Percentiles rank a stretch among this genome's conserved stretches.
Conservation (phyloP, 1,140 invertebrate species). For the Nasonia longicornis region DNA sequence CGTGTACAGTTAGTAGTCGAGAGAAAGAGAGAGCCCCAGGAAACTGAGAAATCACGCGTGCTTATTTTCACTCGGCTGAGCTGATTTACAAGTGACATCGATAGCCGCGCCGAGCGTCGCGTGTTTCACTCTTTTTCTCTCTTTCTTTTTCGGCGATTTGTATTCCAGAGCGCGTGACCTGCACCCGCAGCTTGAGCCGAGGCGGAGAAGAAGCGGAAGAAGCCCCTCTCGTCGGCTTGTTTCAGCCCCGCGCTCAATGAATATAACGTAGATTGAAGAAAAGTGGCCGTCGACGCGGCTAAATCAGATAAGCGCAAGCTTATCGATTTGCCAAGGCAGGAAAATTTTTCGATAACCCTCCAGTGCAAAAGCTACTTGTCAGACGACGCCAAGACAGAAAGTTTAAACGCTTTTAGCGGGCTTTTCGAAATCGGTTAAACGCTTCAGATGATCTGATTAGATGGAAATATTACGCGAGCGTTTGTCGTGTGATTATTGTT, state of each 20-base stretch:
- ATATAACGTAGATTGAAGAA: slow-evolving; percentile 1
- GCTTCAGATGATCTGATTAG: too few relatives aligned
- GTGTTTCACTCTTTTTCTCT: background rate
- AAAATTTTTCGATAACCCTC: background rate
- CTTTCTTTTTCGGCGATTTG: background rate
- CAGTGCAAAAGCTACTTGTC: background rate
- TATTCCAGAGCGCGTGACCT: background rate
- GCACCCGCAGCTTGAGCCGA: background rate
- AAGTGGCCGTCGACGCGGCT: background rate
- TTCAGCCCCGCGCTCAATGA: background rate
- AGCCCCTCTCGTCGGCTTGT: background rate
- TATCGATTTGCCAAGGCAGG: background rate
- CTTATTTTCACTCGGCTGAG: background rate
- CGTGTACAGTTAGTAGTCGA: background rate
- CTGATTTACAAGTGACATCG: slow-evolving; percentile 16
- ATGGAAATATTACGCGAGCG: too few relatives aligned
- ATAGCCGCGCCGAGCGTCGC: background rate
- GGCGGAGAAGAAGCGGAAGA: too few relatives aligned
- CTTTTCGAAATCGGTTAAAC: too few relatives aligned
- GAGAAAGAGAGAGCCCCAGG: background rate
- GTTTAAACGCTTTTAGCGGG: background rate
- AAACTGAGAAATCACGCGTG: slow-evolving; percentile 10
- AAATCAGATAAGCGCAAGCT: slow-evolving; percentile 24
- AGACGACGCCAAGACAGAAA: background rate
- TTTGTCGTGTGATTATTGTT: too few relatives aligned